These are phyloP conservation scores for Fistularia tabacaria DNA, from an alignment of 2,797 vertebrate species.

Conservation along the genomic window DNA sequence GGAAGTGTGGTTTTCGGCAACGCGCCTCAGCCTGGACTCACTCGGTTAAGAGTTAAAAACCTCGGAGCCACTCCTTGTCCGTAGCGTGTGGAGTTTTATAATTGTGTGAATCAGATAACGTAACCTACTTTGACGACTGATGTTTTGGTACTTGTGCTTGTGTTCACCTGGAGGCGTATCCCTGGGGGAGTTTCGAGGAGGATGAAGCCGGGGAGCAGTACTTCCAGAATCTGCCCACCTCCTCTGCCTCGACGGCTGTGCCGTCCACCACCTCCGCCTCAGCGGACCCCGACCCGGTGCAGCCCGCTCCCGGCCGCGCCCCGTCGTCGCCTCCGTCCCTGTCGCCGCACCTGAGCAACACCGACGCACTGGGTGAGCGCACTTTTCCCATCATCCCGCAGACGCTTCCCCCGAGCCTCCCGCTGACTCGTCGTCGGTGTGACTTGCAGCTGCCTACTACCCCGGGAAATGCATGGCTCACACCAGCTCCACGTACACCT, in stretches of 20 bases:
- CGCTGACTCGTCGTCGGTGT: background rate
- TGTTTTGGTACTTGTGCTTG: background rate
- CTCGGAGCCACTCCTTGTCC: no score
- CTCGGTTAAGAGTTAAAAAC: no score
- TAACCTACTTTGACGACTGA: no score
- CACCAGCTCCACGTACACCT: slow-evolving; percentile 98
- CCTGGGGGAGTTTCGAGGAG: slow-evolving; percentile 92
- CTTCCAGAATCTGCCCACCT: slow-evolving; percentile 92
- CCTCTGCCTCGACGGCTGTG: slow-evolving; percentile 81
- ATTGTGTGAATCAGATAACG: no score
- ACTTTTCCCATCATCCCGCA: slow-evolving; percentile 1
- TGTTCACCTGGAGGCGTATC: slow-evolving; percentile 80
- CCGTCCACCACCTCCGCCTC: slow-evolving; percentile 76
- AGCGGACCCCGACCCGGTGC: slow-evolving; percentile 69
- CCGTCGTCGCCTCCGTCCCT: slow-evolving; percentile 60
- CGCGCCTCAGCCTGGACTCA: no score
- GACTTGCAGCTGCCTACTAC: slow-evolving; percentile 79
- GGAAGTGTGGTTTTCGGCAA: no score
- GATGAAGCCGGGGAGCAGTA: slow-evolving; percentile 94
- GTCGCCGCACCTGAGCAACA: slow-evolving; percentile 80
- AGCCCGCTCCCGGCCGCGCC: slow-evolving; percentile 72
- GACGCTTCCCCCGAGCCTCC: background rate
- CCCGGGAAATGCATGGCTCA: slow-evolving; percentile 98
- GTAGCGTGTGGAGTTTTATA: no score
- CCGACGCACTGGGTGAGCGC: slow-evolving; percentile 89